These are phyloP conservation scores for Caenorhabditis remanei DNA, from an alignment of 1,140 invertebrate genomes.

Conservation along the genomic window DNA sequence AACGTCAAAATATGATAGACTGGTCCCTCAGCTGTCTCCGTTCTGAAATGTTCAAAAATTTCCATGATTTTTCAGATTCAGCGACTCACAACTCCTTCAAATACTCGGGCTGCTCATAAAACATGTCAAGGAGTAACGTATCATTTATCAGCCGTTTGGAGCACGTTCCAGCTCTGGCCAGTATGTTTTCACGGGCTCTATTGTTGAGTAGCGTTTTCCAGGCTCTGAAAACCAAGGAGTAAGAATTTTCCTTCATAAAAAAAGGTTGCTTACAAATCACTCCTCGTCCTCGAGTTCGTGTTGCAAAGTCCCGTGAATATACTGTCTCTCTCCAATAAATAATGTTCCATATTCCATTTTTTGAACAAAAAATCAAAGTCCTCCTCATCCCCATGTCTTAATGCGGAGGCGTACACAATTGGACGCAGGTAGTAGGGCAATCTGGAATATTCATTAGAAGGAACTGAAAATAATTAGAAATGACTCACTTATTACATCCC, in stretches of 20 bases:
- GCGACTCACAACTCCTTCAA: constrained; percentile 4
- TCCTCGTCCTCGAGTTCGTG: neutral
- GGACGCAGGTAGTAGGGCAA: constrained; percentile 9
- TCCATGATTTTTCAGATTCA: neutral
- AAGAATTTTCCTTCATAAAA: neutral
- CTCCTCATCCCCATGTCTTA: neutral
- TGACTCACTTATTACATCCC: constrained; percentile 6
- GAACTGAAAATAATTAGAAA: neutral
- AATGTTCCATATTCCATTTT: constrained; percentile 29
- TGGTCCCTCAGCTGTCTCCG: neutral
- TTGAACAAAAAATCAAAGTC: constrained; percentile 44
- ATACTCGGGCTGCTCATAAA: neutral
- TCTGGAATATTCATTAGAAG: neutral
- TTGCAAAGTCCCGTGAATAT: constrained; percentile 7
- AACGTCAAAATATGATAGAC: neutral
- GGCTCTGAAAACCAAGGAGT: constrained; percentile 4
- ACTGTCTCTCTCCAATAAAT: constrained; percentile 15
- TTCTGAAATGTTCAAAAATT: neutral
- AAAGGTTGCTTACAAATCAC: neutral
- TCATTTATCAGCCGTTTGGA: neutral
- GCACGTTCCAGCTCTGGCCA: neutral
- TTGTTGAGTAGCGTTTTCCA: constrained; percentile 17
- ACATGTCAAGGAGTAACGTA: constrained; percentile 1
- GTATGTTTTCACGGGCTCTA: neutral
- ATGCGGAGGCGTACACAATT: neutral